Base-by-base conservation (phyloP, 1,140 invertebrate species). In the Dysdera silvatica region DNA sequence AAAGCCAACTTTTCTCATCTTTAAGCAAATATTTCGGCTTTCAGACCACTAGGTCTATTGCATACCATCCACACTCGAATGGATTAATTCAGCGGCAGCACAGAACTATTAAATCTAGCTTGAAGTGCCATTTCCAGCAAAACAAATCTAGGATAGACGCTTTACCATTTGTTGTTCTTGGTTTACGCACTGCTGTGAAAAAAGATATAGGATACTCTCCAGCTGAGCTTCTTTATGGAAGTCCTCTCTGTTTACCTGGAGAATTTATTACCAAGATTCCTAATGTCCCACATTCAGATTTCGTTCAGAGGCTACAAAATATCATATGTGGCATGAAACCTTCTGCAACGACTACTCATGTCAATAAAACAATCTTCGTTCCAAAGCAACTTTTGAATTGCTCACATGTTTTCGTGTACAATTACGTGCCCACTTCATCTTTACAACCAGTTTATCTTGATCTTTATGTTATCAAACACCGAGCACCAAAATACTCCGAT, bases 121-220 rank as follows among this genome's bases (percentile, higher is more conserved):
- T 65, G 16, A 41, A 20, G 31, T 26, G 31, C 29, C 33, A 62
- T 61, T 16, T 48, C 14, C 26, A 29, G 23, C 72, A 47, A 66
- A 62, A 55, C 16, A 40, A 7, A 28, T 55, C 53, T 24, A 78
- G 76, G 75, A 52, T 67, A 2, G 67, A 72, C 18, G 29, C 56
- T 1, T 64, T 80, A 14, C 74, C 77, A 6, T 63, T 71, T 0
- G 72, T 79, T 2, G 67, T 80, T 0, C 61, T 79, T 2, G 67
- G 70, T n/a, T 14, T 70, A 12, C 62, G 61, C 23, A 37, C 55
- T 16, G 43, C 56, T 8, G 45, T 70, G 5, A 74, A 76, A 32
- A 67, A 70, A 29, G 70, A 75, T 55, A 16, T 71, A 10, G 32
- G 51, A 18, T 31, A 63, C 32, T 61, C 48, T 12, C n/a, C 56